These are phyloP conservation scores for Eclectus roratus DNA, from an alignment of 2,113 vertebrate genomes.

Conservation along the genomic window DNA sequence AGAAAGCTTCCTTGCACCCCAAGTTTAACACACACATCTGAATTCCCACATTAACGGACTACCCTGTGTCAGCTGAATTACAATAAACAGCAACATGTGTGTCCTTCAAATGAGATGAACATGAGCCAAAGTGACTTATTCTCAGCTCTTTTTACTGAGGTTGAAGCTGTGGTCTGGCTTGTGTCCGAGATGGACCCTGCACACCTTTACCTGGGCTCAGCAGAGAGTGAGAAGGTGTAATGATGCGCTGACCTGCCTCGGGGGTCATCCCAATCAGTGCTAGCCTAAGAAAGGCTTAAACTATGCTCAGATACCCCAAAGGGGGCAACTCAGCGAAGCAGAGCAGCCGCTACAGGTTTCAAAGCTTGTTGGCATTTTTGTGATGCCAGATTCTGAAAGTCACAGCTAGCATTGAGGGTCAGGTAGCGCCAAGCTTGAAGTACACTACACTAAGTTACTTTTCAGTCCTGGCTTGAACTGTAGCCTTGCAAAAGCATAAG, in stretches of 20 bases:
- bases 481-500: not conserved
- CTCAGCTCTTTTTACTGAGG: not conserved
- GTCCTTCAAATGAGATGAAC: not conserved
- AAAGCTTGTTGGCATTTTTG: not conserved
- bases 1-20: not conserved
- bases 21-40: not conserved
- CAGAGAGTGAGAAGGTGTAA: not conserved
- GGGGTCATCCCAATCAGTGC: not conserved
- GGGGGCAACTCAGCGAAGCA: not conserved
- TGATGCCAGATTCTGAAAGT: not conserved
- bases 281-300: not conserved
- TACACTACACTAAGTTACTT: not conserved
- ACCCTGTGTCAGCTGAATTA: not conserved
- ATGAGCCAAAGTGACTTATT: not conserved
- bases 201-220: not conserved
- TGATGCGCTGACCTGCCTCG: fast-evolving
- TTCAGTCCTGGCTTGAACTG: not conserved
- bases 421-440: not conserved
- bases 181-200: not conserved
- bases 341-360: not conserved
- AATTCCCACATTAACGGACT: not conserved
- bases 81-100: not conserved
- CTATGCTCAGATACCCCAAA: not conserved
- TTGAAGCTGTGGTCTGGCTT: not conserved
- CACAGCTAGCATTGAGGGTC: not conserved